A percentile compares a stretch with the other conserved stretches of the same genome.
Conservation (phyloP, 2,797 vertebrate species). For the Ispidina picta region DNA sequence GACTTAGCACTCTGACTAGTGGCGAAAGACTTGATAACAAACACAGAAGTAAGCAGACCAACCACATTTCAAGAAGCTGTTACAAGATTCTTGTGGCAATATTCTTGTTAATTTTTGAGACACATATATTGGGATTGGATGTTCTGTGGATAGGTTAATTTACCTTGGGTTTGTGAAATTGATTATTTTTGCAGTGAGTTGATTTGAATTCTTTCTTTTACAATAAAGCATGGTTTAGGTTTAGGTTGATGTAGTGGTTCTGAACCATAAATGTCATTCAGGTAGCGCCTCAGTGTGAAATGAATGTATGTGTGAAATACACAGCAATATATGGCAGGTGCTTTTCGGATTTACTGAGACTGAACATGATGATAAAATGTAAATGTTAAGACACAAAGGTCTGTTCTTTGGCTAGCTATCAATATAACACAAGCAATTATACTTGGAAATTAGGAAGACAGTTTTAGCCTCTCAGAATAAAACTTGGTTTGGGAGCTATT, state of each 20-base stretch:
- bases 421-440: no score
- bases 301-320: not conserved
- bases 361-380: no score
- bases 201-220: not conserved
- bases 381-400: no score
- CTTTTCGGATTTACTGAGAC: not conserved
- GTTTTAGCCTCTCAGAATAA: no score
- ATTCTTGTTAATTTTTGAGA: conserved; percentile 15
- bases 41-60: not conserved
- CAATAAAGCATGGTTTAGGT: not conserved
- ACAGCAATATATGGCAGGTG: not conserved
- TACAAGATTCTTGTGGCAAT: conserved; percentile 6
- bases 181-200: not conserved
- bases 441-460: no score
- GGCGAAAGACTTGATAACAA: conserved; percentile 7
- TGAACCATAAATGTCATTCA: not conserved
- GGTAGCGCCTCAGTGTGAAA: not conserved
- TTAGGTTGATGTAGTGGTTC: not conserved
- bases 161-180: not conserved
- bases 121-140: not conserved
- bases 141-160: not conserved
- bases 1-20: not conserved
- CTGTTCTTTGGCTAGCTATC: no score
- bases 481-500: no score
- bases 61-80: not conserved